phyloP scores from a whole-genome alignment of 2,888 invertebrate genomes.

The Matsumyia berberina region DNA sequence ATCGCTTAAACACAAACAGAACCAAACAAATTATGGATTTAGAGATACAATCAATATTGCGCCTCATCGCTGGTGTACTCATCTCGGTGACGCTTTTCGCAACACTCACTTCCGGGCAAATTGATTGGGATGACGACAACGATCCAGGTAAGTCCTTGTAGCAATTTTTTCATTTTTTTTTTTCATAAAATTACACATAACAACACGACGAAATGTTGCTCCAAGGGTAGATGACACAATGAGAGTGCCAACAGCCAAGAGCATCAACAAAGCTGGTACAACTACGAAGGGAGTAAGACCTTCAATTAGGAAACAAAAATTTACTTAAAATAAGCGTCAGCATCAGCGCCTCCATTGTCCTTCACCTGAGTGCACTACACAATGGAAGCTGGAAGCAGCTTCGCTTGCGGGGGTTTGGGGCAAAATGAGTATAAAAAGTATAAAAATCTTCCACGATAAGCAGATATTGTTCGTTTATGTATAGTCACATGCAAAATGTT shows the following conservation, averaged over 20 bases:
- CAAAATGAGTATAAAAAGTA: conserved; percentile 25
- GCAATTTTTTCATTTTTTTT: conserved; percentile 6
- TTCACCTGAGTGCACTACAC: conserved; percentile 65
- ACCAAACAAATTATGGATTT: conserved; percentile 76
- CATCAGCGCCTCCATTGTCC: conserved; percentile 72
- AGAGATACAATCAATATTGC: conserved; percentile 77
- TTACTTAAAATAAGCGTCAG: conserved; percentile 71
- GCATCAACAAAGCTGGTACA: conserved; percentile 58
- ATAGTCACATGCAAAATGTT: background rate
- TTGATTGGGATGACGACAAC: conserved; percentile 85
- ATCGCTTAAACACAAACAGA: conserved; percentile 12
- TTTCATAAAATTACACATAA: conserved; percentile 19
- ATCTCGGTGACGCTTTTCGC: conserved; percentile 81
- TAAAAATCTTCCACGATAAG: conserved; percentile 40
- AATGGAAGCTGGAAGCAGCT: conserved; percentile 54
- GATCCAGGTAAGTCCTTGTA: conserved; percentile 84
- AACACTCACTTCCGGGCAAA: conserved; percentile 83
- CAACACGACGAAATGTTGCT: conserved; percentile 20
- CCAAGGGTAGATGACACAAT: conserved; percentile 70
- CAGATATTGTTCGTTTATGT: conserved; percentile 45
- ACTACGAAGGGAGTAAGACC: conserved; percentile 34
- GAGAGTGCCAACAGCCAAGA: conserved; percentile 37
- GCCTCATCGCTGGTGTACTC: conserved; percentile 79
- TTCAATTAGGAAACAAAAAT: conserved; percentile 74
- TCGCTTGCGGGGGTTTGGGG: background rate